Percentiles rank a stretch among this genome's conserved stretches.
These are phyloP conservation scores for Pseudoatta argentina DNA, from an alignment of 1,140 invertebrate genomes.

Conservation along the genomic window DNA sequence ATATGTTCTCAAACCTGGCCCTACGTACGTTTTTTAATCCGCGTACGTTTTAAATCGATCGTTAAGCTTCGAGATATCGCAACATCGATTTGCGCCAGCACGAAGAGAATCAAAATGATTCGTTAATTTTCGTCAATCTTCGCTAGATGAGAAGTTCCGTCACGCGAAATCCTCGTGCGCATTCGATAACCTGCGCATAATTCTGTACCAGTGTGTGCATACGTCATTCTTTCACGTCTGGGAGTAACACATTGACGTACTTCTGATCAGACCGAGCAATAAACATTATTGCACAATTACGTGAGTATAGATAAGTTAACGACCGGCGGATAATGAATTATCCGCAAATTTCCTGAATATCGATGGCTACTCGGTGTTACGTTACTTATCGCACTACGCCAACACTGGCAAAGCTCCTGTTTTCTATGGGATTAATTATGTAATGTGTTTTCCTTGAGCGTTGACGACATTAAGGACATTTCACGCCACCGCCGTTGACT, in stretches of 20 bases:
- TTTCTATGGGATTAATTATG: slow-evolving; percentile 38
- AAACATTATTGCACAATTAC: slow-evolving; percentile 56
- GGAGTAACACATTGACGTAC: slow-evolving; percentile 16
- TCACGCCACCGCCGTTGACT: background rate
- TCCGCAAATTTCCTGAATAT: background rate
- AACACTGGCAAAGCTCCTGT: background rate
- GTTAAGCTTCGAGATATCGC: too few species aligned
- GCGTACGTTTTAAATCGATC: too few species aligned
- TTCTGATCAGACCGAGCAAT: background rate
- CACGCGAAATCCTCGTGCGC: background rate
- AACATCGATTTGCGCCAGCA: background rate
- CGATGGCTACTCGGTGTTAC: background rate
- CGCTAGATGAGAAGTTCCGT: background rate
- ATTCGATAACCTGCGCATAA: slow-evolving; percentile 19
- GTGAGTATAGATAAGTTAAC: slow-evolving; percentile 50
- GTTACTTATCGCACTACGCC: background rate
- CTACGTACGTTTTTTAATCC: too few species aligned
- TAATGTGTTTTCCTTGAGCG: slow-evolving; percentile 29
- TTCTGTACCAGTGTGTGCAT: background rate
- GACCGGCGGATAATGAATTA: background rate
- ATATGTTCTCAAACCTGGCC: too few species aligned
- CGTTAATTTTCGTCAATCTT: too few species aligned
- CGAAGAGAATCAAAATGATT: background rate
- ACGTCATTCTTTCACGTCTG: background rate
- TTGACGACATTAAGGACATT: slow-evolving; percentile 19